Percentiles rank a stretch among this genome's conserved stretches.
phyloP scores from a whole-genome alignment of 2,888 invertebrate species.

The Mellilla xanthometata region DNA sequence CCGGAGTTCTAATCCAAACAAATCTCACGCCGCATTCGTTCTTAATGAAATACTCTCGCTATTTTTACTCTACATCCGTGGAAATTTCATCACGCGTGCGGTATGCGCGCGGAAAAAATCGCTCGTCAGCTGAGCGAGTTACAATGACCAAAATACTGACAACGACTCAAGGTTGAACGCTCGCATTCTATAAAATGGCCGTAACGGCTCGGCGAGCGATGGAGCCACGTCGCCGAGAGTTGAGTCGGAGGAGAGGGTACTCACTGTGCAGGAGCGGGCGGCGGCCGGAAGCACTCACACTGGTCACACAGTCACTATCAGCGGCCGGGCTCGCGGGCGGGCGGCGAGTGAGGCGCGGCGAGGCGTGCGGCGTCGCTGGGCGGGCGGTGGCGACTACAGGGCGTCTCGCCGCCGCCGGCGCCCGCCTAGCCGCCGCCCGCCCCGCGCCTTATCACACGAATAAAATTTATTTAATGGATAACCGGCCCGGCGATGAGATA shows the following conservation, averaged over 20 bases:
- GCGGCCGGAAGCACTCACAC: slow-evolving; percentile 44
- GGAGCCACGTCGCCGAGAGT: too few species aligned
- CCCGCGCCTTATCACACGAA: slow-evolving; percentile 76
- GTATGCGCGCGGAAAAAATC: slow-evolving; percentile 42
- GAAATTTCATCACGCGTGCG: slow-evolving; percentile 29
- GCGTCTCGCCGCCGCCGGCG: slow-evolving; percentile 71
- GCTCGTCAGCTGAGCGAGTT: slow-evolving; percentile 52
- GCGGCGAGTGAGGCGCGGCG: slow-evolving; percentile 61
- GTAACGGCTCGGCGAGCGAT: slow-evolving; percentile 40
- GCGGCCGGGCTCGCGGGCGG: too few species aligned
- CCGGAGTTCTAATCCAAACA: slow-evolving; percentile 48
- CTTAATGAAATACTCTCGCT: slow-evolving; percentile 47
- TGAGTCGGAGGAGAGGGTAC: too few species aligned
- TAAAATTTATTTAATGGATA: slow-evolving; percentile 80
- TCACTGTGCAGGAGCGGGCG: slow-evolving; percentile 41
- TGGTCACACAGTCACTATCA: slow-evolving; percentile 66
- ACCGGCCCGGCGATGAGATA: slow-evolving; percentile 63
- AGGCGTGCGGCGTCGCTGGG: slow-evolving; percentile 57
- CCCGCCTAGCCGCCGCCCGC: slow-evolving; percentile 46
- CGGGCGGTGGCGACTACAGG: slow-evolving; percentile 66
- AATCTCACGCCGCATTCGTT: slow-evolving; percentile 40
- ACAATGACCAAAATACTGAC: slow-evolving; percentile 72
- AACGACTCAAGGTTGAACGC: slow-evolving; percentile 68
- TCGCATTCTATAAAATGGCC: slow-evolving; percentile 73
- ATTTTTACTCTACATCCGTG: slow-evolving; percentile 38